Evolutionary conservation across 2,888 invertebrate genomes (phyloP).

Genomic region (Dione juno): DNA sequence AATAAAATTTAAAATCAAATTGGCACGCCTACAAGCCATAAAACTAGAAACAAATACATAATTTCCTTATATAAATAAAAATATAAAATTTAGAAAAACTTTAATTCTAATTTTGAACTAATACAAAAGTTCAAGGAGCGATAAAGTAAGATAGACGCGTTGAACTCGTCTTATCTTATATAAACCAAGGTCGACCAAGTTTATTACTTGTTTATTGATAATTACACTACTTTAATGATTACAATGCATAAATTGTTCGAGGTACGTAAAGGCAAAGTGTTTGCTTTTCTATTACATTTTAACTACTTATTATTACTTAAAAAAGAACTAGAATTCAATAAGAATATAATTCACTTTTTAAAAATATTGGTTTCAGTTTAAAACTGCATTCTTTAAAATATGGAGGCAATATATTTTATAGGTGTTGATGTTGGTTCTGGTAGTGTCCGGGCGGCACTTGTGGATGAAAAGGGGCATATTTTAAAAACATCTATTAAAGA

Average conservation of each 20-base stretch:
- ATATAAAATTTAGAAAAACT: not conserved
- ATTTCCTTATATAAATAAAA: not conserved
- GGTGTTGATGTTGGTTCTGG: conserved; percentile 97
- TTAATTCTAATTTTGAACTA: not conserved
- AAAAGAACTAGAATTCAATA: not conserved
- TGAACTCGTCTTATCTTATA: conserved; percentile 19
- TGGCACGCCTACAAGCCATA: too few species aligned
- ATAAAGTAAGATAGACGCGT: conserved; percentile 7
- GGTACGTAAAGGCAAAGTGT: conserved; percentile 1
- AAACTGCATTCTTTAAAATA: conserved; percentile 14
- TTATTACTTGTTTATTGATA: conserved; percentile 21
- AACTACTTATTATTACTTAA: not conserved
- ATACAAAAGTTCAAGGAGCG: conserved; percentile 25
- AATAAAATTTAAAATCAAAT: too few species aligned
- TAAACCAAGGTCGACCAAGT: conserved; percentile 26
- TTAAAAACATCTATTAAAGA: conserved; percentile 84
- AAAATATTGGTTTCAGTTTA: conserved; percentile 11
- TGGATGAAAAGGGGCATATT: conserved; percentile 87
- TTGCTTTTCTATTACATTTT: not conserved
- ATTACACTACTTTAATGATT: conserved; percentile 15
- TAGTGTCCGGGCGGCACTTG: conserved; percentile 93
- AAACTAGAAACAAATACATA: not conserved
- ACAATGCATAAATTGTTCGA: conserved; percentile 8
- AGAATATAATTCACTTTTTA: not conserved
- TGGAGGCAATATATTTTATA: conserved; percentile 83